These are phyloP conservation scores for Mylabris sibirica DNA, from an alignment of 2,888 invertebrate species.

Conservation along the genomic window DNA sequence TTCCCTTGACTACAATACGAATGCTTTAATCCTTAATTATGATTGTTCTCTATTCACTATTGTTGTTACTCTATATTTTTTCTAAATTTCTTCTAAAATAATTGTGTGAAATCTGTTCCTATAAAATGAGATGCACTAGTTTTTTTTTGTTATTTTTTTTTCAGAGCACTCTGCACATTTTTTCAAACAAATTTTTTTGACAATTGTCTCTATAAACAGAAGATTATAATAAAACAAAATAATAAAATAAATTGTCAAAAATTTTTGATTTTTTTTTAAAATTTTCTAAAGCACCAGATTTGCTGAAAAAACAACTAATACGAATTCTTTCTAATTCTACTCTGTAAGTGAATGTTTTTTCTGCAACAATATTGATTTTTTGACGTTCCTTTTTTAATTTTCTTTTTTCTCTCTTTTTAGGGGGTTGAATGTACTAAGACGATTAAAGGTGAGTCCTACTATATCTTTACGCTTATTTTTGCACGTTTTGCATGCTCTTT, in stretches of 20 bases:
- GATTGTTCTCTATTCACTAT: not conserved
- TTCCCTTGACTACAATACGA: no score
- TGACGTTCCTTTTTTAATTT: conserved; percentile 48
- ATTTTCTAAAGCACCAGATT: not conserved
- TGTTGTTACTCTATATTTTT: not conserved
- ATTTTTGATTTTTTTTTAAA: not conserved
- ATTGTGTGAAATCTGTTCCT: not conserved
- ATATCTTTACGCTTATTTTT: conserved; percentile 38
- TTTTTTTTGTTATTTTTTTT: not conserved
- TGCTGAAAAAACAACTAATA: not conserved
- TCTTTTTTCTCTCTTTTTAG: conserved; percentile 58
- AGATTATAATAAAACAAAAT: not conserved
- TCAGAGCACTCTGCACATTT: not conserved
- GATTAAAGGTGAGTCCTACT: conserved; percentile 60
- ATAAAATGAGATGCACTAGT: not conserved
- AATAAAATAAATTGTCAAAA: not conserved
- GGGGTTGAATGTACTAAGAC: conserved; percentile 59
- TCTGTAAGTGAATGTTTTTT: conserved; percentile 23
- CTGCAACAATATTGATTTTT: conserved; percentile 40
- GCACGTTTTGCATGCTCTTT: conserved; percentile 19
- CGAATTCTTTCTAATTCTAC: not conserved
- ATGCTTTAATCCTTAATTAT: not conserved
- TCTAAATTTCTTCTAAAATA: not conserved
- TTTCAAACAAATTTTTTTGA: not conserved
- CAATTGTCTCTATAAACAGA: not conserved